Base-by-base conservation (phyloP, 2,888 invertebrate genomes). In the Druceiella hillmani region DNA sequence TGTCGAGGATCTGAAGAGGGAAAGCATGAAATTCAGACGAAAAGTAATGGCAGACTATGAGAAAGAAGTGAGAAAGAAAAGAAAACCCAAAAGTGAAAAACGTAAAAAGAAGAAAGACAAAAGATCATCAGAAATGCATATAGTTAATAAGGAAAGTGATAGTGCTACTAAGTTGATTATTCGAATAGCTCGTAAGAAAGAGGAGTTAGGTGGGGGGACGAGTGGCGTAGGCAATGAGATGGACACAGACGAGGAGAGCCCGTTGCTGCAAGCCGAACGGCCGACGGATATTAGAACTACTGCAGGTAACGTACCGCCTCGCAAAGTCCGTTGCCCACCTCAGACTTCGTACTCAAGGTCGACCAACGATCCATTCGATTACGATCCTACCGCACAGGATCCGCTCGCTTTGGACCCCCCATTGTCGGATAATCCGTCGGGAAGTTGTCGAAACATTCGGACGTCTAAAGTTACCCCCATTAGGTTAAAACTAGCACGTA, bases 1-100 rank as follows among this genome's bases (percentile, higher is more conserved):
- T 44, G 78, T 89, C 46, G 87, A 90, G 60, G 88, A 89, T 54
- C 62, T 89, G 32, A 82, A 81, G 45, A 77, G 88, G 2, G 87
- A 90, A 53, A 87, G 85, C 51, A 90, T 91, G 90, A 89, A 88
- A 56, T 91, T 78, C 61, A 75, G 91, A 10, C 79, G 83, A 45
- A 79, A 78, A 74, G 82, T 91, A 3, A 87, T 88, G 85, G 87
- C 87, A 3, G 83, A 84, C 54, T 88, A 89, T 54, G 83, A 83
- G 41, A 81, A 81, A 50, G 82, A 83, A 49, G 74, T 75, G 48
- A 63, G 64, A 10, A 68, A 72, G 47, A 64, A 68, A 48, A 57
- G 57, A 50, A 64, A 66, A 57, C 56, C 64, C 38, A 42, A 62
- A 58, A 55, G 62, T 54, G 52, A 64, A 51, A 64, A 78, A 66